Evolutionary conservation across 92 coral and sea anemone genomes (phyloP), one percentile per base, ranked within the genome.

Genomic region (Epizoanthus ramosus): DNA sequence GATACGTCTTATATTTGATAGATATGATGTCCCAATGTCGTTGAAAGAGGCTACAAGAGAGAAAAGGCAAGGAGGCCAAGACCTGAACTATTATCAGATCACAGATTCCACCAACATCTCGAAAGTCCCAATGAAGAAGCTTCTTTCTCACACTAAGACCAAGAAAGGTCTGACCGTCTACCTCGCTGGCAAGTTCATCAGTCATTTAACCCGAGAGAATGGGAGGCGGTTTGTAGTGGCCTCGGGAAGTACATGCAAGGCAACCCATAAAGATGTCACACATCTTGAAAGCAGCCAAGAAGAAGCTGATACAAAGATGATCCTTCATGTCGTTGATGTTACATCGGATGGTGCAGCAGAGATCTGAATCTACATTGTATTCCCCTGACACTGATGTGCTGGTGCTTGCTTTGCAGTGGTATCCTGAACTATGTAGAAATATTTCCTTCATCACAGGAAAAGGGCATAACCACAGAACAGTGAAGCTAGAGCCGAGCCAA

Each of bases 211-310:
- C 43, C 5, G 43, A 37, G 43, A 37, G 43, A 37, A 37, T 37
- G 43, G 43, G 6, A 37, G 43, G 43, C 43, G 43, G 43, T 37
- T 37, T 6, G 80, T 74, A 45, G 90, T 85, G 3, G 59, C 86
- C 3, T 89, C 84, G 87, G 88, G 86, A 6, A 43, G 83, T 39
- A 14, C 64, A 16, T 87, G 93, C 50, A 6, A 61, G 75, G 93
- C 87, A 24, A 83, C 83, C 8, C 79, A 84, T 60, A 64, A 63
- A 23, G 23, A 50, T 31, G 77, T 64, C 7, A 31, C 8, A 41
- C 21, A 66, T 14, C 85, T 67, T 8, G 54, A 64, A 43, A 80
- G 90, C 61, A 80, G 14, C 52, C 43, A 37, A 37, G 43, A 37
- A 37, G 43, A 37, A 37, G 43, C 43, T 37, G 43, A 37, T 6